A percentile compares a stretch with the other conserved stretches of the same genome.
These are phyloP conservation scores for Philereme transversata DNA, from an alignment of 2,888 invertebrate species.

Conservation along the genomic window DNA sequence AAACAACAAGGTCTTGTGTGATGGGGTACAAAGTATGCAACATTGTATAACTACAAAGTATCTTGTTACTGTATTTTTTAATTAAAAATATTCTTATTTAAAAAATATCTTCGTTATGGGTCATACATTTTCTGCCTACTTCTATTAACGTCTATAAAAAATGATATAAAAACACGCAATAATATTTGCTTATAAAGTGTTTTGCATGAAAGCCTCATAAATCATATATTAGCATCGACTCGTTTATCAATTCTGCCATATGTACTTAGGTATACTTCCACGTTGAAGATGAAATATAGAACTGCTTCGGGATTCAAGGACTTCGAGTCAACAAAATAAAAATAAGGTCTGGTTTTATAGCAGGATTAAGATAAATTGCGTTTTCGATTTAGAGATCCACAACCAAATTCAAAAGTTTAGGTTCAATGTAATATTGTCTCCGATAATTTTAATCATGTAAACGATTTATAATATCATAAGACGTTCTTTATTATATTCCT, in stretches of 20 bases:
- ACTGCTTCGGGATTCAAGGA: slow-evolving; percentile 18
- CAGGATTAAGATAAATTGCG: slow-evolving; percentile 8
- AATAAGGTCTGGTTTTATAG: slow-evolving; percentile 15
- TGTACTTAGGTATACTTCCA: slow-evolving; percentile 4
- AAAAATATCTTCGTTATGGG: slow-evolving; percentile 2
- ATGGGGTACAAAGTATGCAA: slow-evolving; percentile 21
- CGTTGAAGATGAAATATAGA: slow-evolving; percentile 17
- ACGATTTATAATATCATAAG: too few species aligned
- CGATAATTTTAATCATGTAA: too few species aligned
- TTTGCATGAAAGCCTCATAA: slow-evolving; percentile 18
- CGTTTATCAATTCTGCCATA: slow-evolving; percentile 14
- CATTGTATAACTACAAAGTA: slow-evolving; percentile 1
- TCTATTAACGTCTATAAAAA: slow-evolving; percentile 3
- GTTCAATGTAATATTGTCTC: background rate
- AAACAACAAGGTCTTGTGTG: slow-evolving; percentile 21
- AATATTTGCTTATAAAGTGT: slow-evolving; percentile 1
- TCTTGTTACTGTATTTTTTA: slow-evolving; percentile 10
- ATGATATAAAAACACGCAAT: background rate
- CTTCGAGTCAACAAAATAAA: slow-evolving; percentile 12
- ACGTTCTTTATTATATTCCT: too few species aligned
- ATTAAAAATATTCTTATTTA: slow-evolving; percentile 8
- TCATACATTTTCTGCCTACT: slow-evolving; percentile 2
- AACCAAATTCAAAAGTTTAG: slow-evolving; percentile 1
- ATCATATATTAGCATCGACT: slow-evolving; percentile 27
- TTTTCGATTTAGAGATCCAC: background rate